These are phyloP conservation scores for Eulemur coronatus DNA, from an alignment of 2,797 vertebrate species.

Conservation along the genomic window DNA sequence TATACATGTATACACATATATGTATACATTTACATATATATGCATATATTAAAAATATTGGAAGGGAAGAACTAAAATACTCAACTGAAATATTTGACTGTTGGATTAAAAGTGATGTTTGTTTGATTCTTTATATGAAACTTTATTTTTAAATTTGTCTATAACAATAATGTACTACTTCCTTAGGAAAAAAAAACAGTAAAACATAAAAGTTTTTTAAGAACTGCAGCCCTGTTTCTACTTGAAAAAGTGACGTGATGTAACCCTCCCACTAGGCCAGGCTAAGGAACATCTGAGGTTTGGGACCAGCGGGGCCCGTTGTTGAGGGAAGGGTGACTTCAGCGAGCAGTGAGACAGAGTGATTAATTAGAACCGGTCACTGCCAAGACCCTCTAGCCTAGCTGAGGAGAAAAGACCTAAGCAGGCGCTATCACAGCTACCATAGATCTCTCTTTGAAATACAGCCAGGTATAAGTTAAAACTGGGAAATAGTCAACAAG, in stretches of 20 bases:
- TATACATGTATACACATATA: background rate
- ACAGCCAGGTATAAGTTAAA: background rate
- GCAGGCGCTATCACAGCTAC: background rate
- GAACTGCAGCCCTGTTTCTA: background rate
- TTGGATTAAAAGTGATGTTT: background rate
- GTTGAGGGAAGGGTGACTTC: background rate
- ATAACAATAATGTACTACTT: background rate
- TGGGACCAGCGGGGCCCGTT: background rate
- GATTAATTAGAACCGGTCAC: background rate
- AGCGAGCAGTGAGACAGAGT: accelerated
- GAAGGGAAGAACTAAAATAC: background rate
- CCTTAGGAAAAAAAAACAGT: background rate
- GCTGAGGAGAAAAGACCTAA: background rate
- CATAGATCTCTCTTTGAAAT: background rate
- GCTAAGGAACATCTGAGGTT: background rate
- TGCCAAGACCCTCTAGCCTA: background rate
- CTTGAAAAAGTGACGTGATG: background rate
- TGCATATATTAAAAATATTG: background rate
- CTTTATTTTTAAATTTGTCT: slow-evolving; percentile 10
- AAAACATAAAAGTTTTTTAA: background rate
- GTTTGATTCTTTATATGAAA: background rate
- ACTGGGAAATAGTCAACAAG: background rate
- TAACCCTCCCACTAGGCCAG: background rate
- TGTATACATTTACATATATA: background rate
- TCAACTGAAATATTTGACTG: background rate